phyloP scores from a whole-genome alignment of 2,113 vertebrate genomes.

The Rhodinocichla rosea region DNA sequence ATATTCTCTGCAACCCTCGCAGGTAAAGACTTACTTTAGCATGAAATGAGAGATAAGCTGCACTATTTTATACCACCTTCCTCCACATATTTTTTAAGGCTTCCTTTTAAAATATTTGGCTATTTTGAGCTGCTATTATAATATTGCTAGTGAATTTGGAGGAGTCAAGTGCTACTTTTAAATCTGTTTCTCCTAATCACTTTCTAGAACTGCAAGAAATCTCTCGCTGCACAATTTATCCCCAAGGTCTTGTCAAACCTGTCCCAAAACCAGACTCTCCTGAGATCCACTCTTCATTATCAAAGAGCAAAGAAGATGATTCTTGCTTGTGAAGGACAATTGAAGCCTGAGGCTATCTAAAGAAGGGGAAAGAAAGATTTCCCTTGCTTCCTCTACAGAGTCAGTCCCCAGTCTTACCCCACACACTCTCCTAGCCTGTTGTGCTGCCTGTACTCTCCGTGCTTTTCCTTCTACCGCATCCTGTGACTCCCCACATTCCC shows the following conservation, averaged over 20 bases:
- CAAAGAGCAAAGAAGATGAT: background rate
- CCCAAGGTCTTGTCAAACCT: background rate
- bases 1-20: background rate
- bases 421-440: no score
- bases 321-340: background rate
- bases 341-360: background rate
- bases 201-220: background rate
- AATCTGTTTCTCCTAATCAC: background rate
- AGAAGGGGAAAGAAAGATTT: background rate
- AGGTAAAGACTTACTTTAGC: background rate
- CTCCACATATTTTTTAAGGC: background rate
- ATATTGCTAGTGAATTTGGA: background rate
- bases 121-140: background rate
- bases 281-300: background rate
- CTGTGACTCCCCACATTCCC: background rate
- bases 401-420: background rate
- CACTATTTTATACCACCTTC: background rate
- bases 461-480: background rate
- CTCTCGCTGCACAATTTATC: background rate
- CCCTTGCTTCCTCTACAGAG: background rate
- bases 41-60: background rate
- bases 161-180: background rate
- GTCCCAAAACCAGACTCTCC: background rate
- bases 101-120: background rate
- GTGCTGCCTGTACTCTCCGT: background rate